Base-by-base conservation (phyloP, 2,888 invertebrate species). In the Leucania comma region DNA sequence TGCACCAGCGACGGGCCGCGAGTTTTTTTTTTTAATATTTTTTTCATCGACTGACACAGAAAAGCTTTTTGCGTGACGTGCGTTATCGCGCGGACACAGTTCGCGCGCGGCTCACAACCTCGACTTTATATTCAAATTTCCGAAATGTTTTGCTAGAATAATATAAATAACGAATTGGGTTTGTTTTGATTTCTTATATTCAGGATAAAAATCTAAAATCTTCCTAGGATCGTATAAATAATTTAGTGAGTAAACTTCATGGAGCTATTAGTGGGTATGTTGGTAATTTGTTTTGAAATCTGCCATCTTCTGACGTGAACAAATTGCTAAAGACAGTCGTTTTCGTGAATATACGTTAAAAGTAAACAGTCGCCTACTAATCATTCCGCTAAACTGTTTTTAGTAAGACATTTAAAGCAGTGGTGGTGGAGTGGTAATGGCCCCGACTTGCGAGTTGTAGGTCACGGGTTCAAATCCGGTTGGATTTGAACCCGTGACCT, bases 1-100 rank as follows among this genome's bases (percentile, higher is more conserved):
- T 90, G 92, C 91, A 92, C 93, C 92, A 92, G 91, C 90, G 90
- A 87, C 87, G 82, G 88, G 86, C 78, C 77, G 88, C 80, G 68
- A 35, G 65, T 82, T 86, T 86, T 86, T 90, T 90, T 89, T 48
- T 48, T 48, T n/a, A 2, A 38, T 89, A 88, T 90, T 90, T 91
- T 91, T 89, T 89, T 88, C 86, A 82, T 84, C 84, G 87, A 88
- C 88, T 87, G 92, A 96, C 96, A 96, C 95, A 92, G 94, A 95
- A 95, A 96, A 93, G 96, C 96, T 96, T 93, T 95, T 95, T 95
- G 94, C 91, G 90, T 89, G 92, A 90, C 92, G 90, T 81, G 89
- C 89, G 92, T 94, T 95, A 95, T 95, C 95, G 91, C 84, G 85
- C 86, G 89, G 86, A 80, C 81, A 90, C 92, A 91, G 83, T 82